A percentile compares a stretch with the other conserved stretches of the same genome.
These are phyloP conservation scores for Platichthys flesus DNA, from an alignment of 2,113 vertebrate species.

Conservation along the genomic window DNA sequence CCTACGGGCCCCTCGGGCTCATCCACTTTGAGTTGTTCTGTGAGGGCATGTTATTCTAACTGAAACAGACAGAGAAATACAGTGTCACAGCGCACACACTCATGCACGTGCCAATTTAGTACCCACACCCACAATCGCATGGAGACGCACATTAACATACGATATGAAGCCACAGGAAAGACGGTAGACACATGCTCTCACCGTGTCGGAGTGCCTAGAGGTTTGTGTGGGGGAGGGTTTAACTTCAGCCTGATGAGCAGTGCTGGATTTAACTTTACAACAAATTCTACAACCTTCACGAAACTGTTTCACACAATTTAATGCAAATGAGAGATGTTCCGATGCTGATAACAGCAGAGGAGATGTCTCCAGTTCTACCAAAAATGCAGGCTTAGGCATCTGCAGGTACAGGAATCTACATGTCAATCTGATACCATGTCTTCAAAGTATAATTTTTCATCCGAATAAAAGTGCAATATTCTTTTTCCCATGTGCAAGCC, in stretches of 20 bases:
- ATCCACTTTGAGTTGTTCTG: constrained; percentile 73
- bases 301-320: constrained; percentile 18
- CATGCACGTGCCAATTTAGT: constrained; percentile 49
- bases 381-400: too few relatives aligned
- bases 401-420: too few relatives aligned
- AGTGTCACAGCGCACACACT: constrained; percentile 28
- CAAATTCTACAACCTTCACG: neutral
- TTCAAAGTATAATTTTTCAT: too few relatives aligned
- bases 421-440: too few relatives aligned
- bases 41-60: constrained; percentile 65
- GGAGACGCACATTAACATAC: constrained; percentile 32
- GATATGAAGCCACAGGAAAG: constrained; percentile 50
- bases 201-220: constrained; percentile 11
- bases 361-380: too few relatives aligned
- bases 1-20: constrained; percentile 75
- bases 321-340: neutral
- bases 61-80: constrained; percentile 32
- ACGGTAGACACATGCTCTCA: constrained; percentile 19
- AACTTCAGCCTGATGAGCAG: constrained; percentile 39
- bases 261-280: constrained; percentile 22
- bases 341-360: too few relatives aligned
- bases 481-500: too few relatives aligned
- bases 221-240: constrained; percentile 12
- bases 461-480: too few relatives aligned
- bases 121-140: constrained; percentile 11